A percentile compares a stretch with the other conserved stretches of the same genome.
These are phyloP conservation scores for cat (Felis catus) DNA, from an alignment of 2,113 vertebrate species.

Conservation along the genomic window DNA sequence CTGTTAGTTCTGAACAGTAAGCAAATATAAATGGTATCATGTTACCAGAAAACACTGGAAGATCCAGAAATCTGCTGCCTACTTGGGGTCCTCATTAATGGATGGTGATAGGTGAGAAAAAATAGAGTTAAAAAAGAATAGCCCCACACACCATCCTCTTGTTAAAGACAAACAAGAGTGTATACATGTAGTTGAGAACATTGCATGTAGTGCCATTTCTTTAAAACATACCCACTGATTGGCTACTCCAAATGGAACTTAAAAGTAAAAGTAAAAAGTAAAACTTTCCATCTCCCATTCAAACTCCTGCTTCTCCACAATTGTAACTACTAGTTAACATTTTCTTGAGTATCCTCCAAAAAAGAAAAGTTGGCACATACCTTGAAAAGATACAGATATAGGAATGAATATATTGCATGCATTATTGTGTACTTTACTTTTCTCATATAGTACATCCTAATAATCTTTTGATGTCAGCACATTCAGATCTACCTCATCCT, in stretches of 20 bases:
- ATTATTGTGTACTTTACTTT: not conserved
- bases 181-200: not conserved
- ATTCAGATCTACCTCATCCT: not conserved
- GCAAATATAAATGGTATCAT: not conserved
- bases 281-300: not conserved
- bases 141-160: not conserved
- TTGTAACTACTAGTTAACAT: not conserved
- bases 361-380: not conserved
- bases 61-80: not conserved
- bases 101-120: not conserved
- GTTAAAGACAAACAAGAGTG: not conserved
- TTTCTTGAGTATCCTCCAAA: not conserved
- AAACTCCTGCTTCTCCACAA: not conserved
- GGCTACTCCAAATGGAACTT: not conserved
- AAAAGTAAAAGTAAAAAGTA: not conserved
- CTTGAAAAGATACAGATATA: not conserved
- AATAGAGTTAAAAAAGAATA: not conserved
- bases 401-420: not conserved
- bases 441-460: not conserved
- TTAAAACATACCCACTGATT: not conserved
- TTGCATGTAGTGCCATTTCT: not conserved
- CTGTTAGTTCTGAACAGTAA: not conserved
- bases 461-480: not conserved
- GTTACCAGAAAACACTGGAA: not conserved
- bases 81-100: not conserved